A percentile compares a stretch with the other conserved stretches of the same genome.
phyloP scores from a whole-genome alignment of 1,140 invertebrate species.

The Cherax destructor region DNA sequence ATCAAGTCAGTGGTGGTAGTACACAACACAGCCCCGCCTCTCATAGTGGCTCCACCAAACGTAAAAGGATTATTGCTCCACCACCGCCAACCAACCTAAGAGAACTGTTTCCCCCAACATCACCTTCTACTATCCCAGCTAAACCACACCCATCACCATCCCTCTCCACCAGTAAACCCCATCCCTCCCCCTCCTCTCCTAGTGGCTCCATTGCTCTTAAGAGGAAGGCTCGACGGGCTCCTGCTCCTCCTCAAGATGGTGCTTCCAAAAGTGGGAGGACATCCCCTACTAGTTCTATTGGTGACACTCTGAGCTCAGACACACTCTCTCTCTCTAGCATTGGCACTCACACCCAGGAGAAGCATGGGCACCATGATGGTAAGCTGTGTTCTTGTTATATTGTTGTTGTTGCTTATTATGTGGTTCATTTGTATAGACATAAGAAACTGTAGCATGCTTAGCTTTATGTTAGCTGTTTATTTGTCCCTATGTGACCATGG shows the following conservation, averaged over 20 bases:
- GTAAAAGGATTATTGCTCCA: neutral
- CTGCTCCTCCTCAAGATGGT: conserved; percentile 43
- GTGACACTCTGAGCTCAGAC: conserved; percentile 23
- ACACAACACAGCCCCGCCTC: neutral
- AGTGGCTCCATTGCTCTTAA: conserved; percentile 57
- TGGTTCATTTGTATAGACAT: neutral
- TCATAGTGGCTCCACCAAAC: neutral
- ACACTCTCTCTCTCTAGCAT: conserved; percentile 8
- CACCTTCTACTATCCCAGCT: neutral
- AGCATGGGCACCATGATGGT: neutral
- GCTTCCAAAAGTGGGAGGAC: conserved; percentile 1
- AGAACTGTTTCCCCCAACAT: neutral
- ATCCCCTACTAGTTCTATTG: neutral
- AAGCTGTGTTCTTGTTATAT: neutral
- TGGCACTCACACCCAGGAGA: neutral
- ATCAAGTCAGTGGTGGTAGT: neutral
- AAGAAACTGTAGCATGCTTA: neutral
- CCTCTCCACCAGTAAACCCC: neutral
- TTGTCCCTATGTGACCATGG: conserved; percentile 13
- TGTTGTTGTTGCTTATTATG: neutral
- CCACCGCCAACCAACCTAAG: neutral
- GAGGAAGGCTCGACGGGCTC: conserved; percentile 64
- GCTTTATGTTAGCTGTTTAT: neutral
- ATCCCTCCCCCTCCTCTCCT: conserved; percentile 28
- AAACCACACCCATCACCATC: neutral